Conservation (phyloP, 92 coral and sea anemone species). For the Diadumene lineata region DNA sequence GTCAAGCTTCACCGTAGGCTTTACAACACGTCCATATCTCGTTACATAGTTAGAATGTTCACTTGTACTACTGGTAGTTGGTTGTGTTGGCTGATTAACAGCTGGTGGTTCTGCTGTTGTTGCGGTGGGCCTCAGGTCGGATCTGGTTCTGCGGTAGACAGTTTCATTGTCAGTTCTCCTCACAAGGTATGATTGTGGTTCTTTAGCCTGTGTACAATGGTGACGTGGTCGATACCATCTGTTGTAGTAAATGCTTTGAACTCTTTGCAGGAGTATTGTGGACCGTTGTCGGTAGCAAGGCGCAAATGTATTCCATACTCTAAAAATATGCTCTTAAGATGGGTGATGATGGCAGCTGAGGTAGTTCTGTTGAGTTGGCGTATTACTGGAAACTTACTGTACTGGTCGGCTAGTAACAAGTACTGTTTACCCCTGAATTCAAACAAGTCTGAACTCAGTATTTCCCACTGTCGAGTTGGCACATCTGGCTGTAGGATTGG, state of each 20-base stretch:
- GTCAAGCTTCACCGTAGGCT: background rate
- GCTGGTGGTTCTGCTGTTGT: background rate
- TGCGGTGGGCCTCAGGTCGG: background rate
- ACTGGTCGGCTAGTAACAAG: conserved; percentile 43
- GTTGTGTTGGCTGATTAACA: too few relatives aligned
- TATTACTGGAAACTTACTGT: conserved; percentile 62
- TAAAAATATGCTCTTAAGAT: conserved; percentile 53
- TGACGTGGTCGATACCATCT: conserved; percentile 31
- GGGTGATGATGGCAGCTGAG: conserved; percentile 48
- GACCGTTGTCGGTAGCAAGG: conserved; percentile 36
- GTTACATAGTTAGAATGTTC: background rate
- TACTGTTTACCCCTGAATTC: conserved; percentile 44
- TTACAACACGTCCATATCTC: background rate
- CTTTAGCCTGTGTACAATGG: conserved; percentile 14
- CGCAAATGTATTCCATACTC: conserved; percentile 43
- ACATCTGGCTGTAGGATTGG: conserved; percentile 42
- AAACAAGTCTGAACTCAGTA: conserved; percentile 17
- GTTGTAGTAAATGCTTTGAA: conserved; percentile 7
- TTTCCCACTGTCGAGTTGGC: conserved; percentile 38
- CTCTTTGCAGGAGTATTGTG: conserved; percentile 21
- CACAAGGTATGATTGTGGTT: conserved; percentile 12
- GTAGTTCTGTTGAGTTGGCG: conserved; percentile 50
- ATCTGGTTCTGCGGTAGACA: background rate
- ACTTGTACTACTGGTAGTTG: background rate
- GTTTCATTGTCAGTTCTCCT: background rate